Evolutionary conservation across 2,113 vertebrate species (phyloP).

Genomic region (Pachycephala philippinensis): DNA sequence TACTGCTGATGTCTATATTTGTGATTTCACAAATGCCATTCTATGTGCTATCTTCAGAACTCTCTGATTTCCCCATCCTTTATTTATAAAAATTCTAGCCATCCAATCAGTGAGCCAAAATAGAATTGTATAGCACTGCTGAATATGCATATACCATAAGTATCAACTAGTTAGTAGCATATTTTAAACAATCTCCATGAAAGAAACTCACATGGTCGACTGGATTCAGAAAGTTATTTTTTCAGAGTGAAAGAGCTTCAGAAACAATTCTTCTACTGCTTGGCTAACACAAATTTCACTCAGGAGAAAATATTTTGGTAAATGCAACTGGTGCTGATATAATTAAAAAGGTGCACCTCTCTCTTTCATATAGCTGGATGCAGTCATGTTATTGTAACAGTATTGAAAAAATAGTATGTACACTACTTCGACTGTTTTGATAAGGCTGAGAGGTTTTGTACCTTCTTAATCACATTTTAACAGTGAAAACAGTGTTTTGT

Average conservation of each 20-base stretch:
- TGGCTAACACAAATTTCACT: background rate
- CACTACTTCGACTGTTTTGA: background rate
- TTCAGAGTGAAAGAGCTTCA: background rate
- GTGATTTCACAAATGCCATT: constrained; percentile 27
- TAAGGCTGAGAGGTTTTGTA: background rate
- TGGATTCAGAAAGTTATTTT: background rate
- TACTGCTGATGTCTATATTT: constrained; percentile 50
- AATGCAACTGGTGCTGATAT: background rate
- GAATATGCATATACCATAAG: background rate
- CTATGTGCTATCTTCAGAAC: constrained; percentile 12
- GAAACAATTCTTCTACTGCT: background rate
- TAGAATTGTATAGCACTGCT: background rate
- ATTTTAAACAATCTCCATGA: background rate
- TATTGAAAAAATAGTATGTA: background rate
- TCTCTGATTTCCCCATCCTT: constrained; percentile 24
- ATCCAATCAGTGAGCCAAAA: constrained; percentile 25
- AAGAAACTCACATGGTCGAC: background rate
- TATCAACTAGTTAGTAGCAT: background rate
- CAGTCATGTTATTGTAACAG: background rate
- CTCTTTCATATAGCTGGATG: background rate
- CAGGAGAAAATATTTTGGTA: background rate
- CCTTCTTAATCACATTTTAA: background rate
- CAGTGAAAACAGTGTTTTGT: background rate
- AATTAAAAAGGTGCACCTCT: background rate
- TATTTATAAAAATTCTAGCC: constrained; percentile 28